Evolutionary conservation across 2,797 vertebrate species (phyloP).

Genomic region (Acipenser ruthenus): DNA sequence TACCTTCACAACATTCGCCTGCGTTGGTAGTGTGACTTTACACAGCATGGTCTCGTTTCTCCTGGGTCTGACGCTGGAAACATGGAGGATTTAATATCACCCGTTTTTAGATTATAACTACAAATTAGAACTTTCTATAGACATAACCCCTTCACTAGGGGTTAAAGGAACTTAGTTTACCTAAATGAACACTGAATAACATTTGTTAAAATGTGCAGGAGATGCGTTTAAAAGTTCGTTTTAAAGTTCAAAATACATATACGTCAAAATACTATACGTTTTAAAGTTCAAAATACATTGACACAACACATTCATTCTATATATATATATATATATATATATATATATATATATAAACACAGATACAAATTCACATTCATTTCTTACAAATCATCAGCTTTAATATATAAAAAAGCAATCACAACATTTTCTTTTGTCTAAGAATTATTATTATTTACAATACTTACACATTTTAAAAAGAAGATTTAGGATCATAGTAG

Average conservation of each 20-base stretch:
- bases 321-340: no score
- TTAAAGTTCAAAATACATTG: background rate
- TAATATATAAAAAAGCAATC: constrained; percentile 13
- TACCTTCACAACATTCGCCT: constrained; percentile 45
- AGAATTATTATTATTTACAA: background rate
- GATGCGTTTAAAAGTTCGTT: no score
- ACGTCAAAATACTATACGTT: background rate
- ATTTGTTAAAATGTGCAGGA: constrained; percentile 14
- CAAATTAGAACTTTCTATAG: constrained; percentile 26
- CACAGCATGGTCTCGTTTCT: constrained; percentile 44
- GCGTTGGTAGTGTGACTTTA: constrained; percentile 39
- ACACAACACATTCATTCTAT: background rate
- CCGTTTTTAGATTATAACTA: constrained; percentile 35
- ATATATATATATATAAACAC: no score
- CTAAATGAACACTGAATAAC: constrained; percentile 18
- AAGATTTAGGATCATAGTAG: background rate
- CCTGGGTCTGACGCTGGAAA: constrained; percentile 27
- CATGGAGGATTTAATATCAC: constrained; percentile 51
- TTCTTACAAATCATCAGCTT: constrained; percentile 6
- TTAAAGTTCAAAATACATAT: background rate
- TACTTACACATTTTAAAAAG: constrained; percentile 21
- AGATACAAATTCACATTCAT: background rate
- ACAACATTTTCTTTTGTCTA: constrained; percentile 21
- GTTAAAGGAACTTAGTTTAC: constrained; percentile 18
- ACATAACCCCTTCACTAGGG: constrained; percentile 22